phyloP scores from a whole-genome alignment of 2,797 vertebrate species.

The Gorsachius magnificus region DNA sequence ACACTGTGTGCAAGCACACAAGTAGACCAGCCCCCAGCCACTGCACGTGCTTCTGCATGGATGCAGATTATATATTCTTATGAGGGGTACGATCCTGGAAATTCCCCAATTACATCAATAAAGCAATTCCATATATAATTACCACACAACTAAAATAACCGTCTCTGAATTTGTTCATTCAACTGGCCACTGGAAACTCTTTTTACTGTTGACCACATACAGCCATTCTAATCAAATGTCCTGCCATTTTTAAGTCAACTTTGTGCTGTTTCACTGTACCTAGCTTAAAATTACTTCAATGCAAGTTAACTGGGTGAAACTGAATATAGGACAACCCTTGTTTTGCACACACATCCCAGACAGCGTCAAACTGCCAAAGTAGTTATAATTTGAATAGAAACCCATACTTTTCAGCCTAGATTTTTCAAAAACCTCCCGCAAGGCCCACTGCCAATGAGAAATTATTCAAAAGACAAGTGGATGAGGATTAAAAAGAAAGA shows the following conservation, averaged over 20 bases:
- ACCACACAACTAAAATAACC: background rate
- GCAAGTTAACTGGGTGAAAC: background rate
- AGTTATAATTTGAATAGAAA: background rate
- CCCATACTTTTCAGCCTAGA: background rate
- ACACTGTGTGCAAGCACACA: rapidly evolving
- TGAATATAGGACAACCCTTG: background rate
- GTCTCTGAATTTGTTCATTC: background rate
- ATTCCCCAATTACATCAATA: background rate
- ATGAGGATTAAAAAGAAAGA: background rate
- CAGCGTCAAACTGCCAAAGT: background rate
- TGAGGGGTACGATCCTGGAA: background rate
- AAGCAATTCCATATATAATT: background rate
- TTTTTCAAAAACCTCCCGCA: background rate
- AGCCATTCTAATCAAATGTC: background rate
- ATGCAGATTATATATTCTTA: background rate
- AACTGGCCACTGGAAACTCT: background rate
- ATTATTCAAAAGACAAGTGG: background rate
- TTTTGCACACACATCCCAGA: background rate
- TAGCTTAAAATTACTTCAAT: background rate
- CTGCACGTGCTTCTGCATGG: background rate
- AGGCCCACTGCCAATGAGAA: background rate
- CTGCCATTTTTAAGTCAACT: background rate
- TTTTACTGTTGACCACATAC: background rate
- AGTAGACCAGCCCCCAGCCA: rapidly evolving
- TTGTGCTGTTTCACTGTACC: background rate